Evolutionary conservation across 2,797 vertebrate species (phyloP), one percentile per base, ranked within the genome.

Genomic region (Crax fasciolata): DNA sequence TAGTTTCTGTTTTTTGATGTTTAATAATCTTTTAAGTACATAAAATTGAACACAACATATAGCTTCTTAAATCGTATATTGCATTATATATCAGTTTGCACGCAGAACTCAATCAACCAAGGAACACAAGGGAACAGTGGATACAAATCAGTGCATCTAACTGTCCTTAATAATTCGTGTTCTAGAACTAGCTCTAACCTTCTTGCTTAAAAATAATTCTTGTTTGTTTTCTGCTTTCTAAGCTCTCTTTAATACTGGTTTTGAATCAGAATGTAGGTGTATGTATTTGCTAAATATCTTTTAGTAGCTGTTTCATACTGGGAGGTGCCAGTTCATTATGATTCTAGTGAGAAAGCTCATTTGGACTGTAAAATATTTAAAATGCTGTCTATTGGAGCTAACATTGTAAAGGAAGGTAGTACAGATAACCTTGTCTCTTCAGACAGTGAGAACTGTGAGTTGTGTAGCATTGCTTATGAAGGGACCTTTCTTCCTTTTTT

Each of bases 401-500:
- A 75, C 41, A 5, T 21, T 54, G 6, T 59, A 58, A 51, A 48
- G 48, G 52, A 41, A 24, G n/a, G 41, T 5, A 39, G 8, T 1
- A 12, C 6, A 19, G 17, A 8, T 84, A 15, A n/a, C 24, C 0
- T 27, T 27, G 17, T 12, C 6, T 19, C 61, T 63, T 62, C 39
- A 39, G 20, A 5, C n/a, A 4, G 14, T n/a, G 24, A 49, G 8
- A 52, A 15, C 32, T 9, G 48, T 77, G 44, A 14, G 30, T 20
- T 52, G 21, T 38, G 30, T n/a, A 24, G 20, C 18, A 5, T 4
- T 81, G 52, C 6, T 23, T 2, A 2, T 6, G 13, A 54, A 54
- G 21, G 8, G 3, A 2, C 21, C 3, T 24, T 13, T 25, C 25
- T 35, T 3, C 7, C 4, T 1, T 38, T 55, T 30, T 43, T 43